Base-by-base conservation (phyloP, 2,888 invertebrate species). In the Cacoxenus indagator region DNA sequence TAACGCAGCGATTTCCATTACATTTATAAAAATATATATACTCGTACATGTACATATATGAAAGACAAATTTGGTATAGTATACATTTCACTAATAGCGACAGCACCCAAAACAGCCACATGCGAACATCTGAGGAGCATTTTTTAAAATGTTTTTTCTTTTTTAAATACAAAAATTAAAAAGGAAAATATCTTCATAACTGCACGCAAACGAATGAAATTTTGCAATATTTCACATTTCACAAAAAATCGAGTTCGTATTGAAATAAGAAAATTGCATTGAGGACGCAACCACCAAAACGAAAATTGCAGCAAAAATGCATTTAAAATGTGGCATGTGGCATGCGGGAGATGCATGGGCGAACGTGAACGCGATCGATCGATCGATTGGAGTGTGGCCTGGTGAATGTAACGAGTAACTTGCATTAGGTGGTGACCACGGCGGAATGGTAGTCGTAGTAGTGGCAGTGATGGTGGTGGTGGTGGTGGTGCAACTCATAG, bases 261-360 rank as follows among this genome's bases (percentile, higher is more conserved):
- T 8, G 8, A 17, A 22, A 48, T 6, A 48, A 57, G 65, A 73
- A 70, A 67, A 64, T 70, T 43, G 37, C 9, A 45, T 17, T 46
- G n/a, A 26, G 31, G n/a, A n/a, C n/a, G n/a, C n/a, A 37, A 11
- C 17, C 29, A 17, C 66, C 27, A 29, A n/a, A 45, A 54, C 27
- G 17, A 48, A 64, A 69, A 22, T 29, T 51, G 64, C 48, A 26
- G 51, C 24, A 51, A 57, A 71, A 71, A 67, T 65, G 46, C 65
- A 70, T 70, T 70, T 46, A 71, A 71, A 71, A n/a, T n/a, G n/a
- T n/a, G n/a, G n/a, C n/a, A n/a, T n/a, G n/a, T 70, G 64, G 71
- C 29, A 26, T 64, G 22, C 51, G 22, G 51, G 22, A n/a, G 22
- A 51, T 22, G 51, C 51, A 19, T 51, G 51, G 51, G 51, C 51